These are phyloP conservation scores for Oscheius sp. DNA, from an alignment of 2,888 invertebrate species.

Conservation along the genomic window DNA sequence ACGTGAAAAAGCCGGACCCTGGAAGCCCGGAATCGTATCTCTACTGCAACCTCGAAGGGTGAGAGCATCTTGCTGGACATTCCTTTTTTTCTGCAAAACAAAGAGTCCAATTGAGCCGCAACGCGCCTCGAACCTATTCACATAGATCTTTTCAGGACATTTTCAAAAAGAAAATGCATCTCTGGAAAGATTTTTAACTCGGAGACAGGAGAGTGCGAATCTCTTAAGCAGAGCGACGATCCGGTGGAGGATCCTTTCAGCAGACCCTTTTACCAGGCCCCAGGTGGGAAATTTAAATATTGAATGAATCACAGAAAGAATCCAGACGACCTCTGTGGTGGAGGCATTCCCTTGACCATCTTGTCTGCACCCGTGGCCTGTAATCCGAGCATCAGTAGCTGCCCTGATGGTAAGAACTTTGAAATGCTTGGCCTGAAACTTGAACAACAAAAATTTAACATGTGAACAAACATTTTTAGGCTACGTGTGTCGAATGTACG, in stretches of 20 bases:
- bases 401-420: constrained; percentile 66
- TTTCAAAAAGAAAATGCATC: constrained; percentile 67
- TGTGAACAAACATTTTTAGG: constrained; percentile 50
- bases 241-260: constrained; percentile 62
- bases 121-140: neutral
- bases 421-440: neutral
- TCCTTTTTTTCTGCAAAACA: constrained; percentile 18
- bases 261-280: constrained; percentile 71
- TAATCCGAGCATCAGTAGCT: constrained; percentile 71
- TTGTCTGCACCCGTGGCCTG: constrained; percentile 71
- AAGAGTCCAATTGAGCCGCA: neutral
- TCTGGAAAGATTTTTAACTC: constrained; percentile 67
- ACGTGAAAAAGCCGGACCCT: constrained; percentile 66
- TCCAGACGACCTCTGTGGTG: constrained; percentile 70
- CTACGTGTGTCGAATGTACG: constrained; percentile 70
- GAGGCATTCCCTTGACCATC: constrained; percentile 69
- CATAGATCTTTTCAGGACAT: constrained; percentile 48
- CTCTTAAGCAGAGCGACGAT: constrained; percentile 47
- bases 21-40: constrained; percentile 64
- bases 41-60: constrained; percentile 72
- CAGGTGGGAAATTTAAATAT: constrained; percentile 45
- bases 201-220: constrained; percentile 61
- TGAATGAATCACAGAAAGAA: neutral
- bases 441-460: neutral
- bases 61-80: constrained; percentile 12